A percentile compares a stretch with the other conserved stretches of the same genome.
phyloP scores from a whole-genome alignment of 2,888 invertebrate genomes.

The Pachycephus smyrnensis region DNA sequence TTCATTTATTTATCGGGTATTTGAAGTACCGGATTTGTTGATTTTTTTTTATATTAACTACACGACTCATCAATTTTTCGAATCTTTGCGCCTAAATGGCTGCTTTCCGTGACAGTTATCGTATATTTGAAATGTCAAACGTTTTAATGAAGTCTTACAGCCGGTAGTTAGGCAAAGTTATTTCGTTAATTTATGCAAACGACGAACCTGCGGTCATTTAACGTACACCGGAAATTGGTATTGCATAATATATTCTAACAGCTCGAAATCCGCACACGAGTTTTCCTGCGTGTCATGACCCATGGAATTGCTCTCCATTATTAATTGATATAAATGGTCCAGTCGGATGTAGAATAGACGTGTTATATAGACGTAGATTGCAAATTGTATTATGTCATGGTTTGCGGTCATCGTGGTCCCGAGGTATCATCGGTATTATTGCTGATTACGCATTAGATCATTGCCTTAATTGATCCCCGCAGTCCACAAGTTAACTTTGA shows the following conservation, averaged over 20 bases:
- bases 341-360: background rate
- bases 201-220: background rate
- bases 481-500: background rate
- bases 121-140: background rate
- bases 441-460: background rate
- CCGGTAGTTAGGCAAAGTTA: background rate
- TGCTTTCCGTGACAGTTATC: background rate
- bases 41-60: background rate
- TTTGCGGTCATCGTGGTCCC: background rate
- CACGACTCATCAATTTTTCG: background rate
- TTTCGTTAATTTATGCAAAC: background rate
- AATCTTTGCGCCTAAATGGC: background rate
- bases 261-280: background rate
- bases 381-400: background rate
- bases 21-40: background rate
- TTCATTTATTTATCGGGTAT: background rate
- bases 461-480: background rate
- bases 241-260: background rate
- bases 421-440: background rate
- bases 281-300: no score
- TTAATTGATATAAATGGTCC: background rate
- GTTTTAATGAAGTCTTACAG: background rate
- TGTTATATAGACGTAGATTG: background rate
- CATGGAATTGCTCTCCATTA: background rate
- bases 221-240: no score